These are phyloP conservation scores for Chlorops oryzae DNA, from an alignment of 1,140 invertebrate genomes.

Conservation along the genomic window DNA sequence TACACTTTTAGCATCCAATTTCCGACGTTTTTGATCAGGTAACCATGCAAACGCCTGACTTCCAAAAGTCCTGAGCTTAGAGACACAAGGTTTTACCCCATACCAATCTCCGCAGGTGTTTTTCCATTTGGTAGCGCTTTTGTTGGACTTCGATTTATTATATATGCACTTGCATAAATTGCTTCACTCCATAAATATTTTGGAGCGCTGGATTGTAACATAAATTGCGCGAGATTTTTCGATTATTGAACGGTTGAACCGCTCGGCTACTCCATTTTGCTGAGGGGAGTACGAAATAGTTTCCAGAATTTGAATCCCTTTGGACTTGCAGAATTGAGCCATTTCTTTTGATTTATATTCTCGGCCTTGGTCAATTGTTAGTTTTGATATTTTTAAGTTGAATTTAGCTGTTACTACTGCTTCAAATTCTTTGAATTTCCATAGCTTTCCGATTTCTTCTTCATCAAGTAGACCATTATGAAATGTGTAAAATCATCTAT, in stretches of 20 bases:
- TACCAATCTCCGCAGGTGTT: constrained; percentile 37
- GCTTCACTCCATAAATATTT: constrained; percentile 37
- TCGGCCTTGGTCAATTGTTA: constrained; percentile 30
- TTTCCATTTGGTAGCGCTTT: constrained; percentile 5
- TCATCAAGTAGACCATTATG: constrained; percentile 7
- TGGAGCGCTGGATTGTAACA: constrained; percentile 11
- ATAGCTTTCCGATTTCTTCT: constrained; percentile 5
- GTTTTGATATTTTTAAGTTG: constrained; percentile 1
- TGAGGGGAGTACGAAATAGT: constrained; percentile 34
- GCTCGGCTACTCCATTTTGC: constrained; percentile 35
- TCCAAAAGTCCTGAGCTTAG: constrained; percentile 30
- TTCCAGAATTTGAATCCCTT: constrained; percentile 19
- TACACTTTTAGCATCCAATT: constrained; percentile 16
- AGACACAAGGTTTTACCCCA: constrained; percentile 25
- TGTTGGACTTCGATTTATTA: constrained; percentile 27
- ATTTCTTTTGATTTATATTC: constrained; percentile 23
- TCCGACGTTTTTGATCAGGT: constrained; percentile 14
- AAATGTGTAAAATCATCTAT: constrained; percentile 46
- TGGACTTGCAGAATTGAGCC: background rate
- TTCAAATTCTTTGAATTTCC: constrained; percentile 1
- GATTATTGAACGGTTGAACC: constrained; percentile 28
- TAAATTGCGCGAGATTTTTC: constrained; percentile 24
- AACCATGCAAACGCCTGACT: constrained; percentile 19
- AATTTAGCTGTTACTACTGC: constrained; percentile 21
- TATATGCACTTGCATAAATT: constrained; percentile 19